These are phyloP conservation scores for Bubalus kerabau DNA, from an alignment of 2,113 vertebrate genomes.

Conservation along the genomic window DNA sequence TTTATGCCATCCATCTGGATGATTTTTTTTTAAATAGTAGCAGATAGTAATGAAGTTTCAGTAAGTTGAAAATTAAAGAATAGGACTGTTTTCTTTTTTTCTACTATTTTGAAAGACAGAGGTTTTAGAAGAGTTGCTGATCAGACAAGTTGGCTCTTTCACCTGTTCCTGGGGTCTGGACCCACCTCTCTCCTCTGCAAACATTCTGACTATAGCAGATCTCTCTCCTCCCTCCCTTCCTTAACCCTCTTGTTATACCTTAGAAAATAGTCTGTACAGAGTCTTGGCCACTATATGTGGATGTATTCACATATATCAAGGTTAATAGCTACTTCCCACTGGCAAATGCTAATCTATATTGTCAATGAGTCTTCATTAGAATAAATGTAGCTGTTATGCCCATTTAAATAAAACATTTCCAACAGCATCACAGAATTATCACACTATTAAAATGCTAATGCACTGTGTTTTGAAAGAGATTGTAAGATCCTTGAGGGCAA, in stretches of 20 bases:
- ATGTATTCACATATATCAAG: constrained; percentile 47
- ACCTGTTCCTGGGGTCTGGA: not conserved
- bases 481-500: constrained; percentile 68
- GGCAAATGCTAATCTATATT: constrained; percentile 41
- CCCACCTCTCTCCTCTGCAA: not conserved
- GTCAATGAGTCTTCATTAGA: constrained; percentile 50
- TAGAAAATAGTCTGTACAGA: not conserved
- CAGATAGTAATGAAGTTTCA: not conserved
- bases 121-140: not conserved
- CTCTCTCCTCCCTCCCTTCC: not conserved
- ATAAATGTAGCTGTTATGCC: constrained; percentile 42
- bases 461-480: constrained; percentile 28
- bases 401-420: constrained; percentile 55
- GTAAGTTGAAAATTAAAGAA: not conserved
- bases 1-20: not conserved
- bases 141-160: not conserved
- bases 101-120: not conserved
- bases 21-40: not conserved
- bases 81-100: not conserved
- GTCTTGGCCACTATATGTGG: not conserved
- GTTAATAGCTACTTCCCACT: constrained; percentile 56
- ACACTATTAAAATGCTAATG: constrained; percentile 67
- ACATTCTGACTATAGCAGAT: not conserved
- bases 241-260: not conserved
- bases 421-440: constrained; percentile 30